Evolutionary conservation across 2,113 vertebrate genomes (phyloP).

Genomic region (Atrichornis clamosus): DNA sequence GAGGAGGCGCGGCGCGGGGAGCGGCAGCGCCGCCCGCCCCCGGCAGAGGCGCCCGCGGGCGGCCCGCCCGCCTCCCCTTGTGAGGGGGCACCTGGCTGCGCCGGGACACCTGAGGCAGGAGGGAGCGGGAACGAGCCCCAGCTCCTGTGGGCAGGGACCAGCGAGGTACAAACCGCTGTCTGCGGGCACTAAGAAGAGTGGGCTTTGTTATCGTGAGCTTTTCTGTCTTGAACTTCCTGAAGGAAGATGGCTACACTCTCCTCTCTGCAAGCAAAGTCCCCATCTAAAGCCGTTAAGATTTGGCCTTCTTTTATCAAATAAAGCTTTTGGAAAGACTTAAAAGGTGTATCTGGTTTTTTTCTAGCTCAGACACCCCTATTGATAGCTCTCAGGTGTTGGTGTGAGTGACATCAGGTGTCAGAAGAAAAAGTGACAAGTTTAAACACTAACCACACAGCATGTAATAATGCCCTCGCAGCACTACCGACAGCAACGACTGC

Average conservation of each 20-base stretch:
- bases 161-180: rapidly evolving
- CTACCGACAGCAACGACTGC: not conserved
- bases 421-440: not conserved
- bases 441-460: rapidly evolving
- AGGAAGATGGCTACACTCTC: not conserved
- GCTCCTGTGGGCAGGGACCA: too few species aligned
- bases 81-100: not conserved
- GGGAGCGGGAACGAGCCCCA: rapidly evolving
- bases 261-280: not conserved
- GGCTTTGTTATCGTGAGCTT: not conserved
- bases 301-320: not conserved
- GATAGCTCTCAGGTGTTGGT: not conserved
- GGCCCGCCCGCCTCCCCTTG: not conserved
- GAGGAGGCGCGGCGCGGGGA: constrained; percentile 50
- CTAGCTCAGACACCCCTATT: not conserved
- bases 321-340: not conserved
- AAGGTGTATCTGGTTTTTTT: rapidly evolving
- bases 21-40: not conserved
- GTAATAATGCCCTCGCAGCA: rapidly evolving
- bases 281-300: rapidly evolving
- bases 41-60: not conserved
- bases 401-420: not conserved
- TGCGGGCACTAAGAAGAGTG: rapidly evolving
- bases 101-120: not conserved
- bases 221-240: not conserved